Evolutionary conservation across 2,888 invertebrate species (phyloP), one percentile per base, ranked within the genome.

Genomic region (Dryomyza anilis): DNA sequence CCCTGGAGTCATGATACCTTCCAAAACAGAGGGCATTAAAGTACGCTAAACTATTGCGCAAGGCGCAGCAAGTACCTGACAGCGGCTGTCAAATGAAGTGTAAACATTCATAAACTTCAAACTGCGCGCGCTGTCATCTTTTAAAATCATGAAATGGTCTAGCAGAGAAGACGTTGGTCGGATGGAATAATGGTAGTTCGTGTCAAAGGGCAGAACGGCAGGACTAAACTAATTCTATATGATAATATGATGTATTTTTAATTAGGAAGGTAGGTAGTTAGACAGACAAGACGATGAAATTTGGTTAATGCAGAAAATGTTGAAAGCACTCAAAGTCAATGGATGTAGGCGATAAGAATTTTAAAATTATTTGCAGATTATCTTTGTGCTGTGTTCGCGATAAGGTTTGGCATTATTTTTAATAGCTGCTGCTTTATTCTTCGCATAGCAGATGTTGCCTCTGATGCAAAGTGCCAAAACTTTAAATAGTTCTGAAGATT

Each of bases 21-120:
- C n/a, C n/a, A n/a, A n/a, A n/a, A n/a, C n/a, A n/a, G n/a, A n/a
- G n/a, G n/a, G n/a, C n/a, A n/a, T n/a, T n/a, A n/a, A n/a, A n/a
- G n/a, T n/a, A n/a, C n/a, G n/a, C n/a, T n/a, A n/a, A n/a, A n/a
- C n/a, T n/a, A n/a, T n/a, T n/a, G n/a, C n/a, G n/a, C n/a, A n/a
- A n/a, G 3, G 14, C 57, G 12, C 25, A 10, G 25, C 43, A 57
- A 57, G 57, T 46, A 30, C 12, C 58, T 45, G 57, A 45, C 57
- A 45, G 19, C 57, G 7, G 57, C 45, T 57, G 58, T 58, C 58
- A 58, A 58, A 45, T 29, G 58, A 46, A 45, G 58, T 46, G 58
- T 45, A 46, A 45, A 27, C 36, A 56, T 25, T 27, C 58, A 45
- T 58, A 45, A 45, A 46, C 58, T 30, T 58, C 27, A 45, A 29